Percentiles rank a stretch among this genome's conserved stretches.
Conservation (phyloP, 2,113 vertebrate species). For the Labeo rohita region DNA sequence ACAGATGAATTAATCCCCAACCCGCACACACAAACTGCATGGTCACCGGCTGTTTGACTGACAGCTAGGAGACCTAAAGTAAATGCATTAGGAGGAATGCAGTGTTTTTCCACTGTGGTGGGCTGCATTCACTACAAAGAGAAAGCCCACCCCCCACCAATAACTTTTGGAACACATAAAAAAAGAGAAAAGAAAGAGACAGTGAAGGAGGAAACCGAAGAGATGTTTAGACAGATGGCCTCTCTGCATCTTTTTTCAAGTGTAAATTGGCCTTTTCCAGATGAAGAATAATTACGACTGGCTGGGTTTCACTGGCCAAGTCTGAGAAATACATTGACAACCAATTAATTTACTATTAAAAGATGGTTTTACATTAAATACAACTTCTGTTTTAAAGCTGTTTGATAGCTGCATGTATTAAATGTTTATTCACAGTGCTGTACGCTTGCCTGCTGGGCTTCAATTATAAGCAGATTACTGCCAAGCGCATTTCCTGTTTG, state of each 20-base stretch:
- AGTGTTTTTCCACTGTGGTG: constrained; percentile 49
- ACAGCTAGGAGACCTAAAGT: constrained; percentile 56
- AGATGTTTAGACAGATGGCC: constrained; percentile 93
- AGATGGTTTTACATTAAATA: background rate
- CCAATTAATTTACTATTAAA: background rate
- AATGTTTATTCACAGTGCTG: background rate
- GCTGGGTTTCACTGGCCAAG: background rate
- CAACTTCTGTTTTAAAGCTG: background rate
- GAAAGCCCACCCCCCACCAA: constrained; percentile 77
- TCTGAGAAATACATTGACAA: background rate
- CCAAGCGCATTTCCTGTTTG: background rate
- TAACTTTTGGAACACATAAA: constrained; percentile 92
- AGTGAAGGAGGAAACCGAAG: constrained; percentile 64
- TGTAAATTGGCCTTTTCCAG: background rate
- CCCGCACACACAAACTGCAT: constrained; percentile 26
- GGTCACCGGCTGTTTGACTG: constrained; percentile 40
- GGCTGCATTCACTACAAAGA: constrained; percentile 46
- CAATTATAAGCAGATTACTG: background rate
- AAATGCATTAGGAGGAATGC: constrained; percentile 51
- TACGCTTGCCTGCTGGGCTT: background rate
- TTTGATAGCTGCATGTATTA: background rate
- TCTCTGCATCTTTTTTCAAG: constrained; percentile 50
- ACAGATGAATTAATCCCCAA: background rate
- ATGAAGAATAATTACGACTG: constrained; percentile 8
- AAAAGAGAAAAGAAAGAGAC: constrained; percentile 65